Base-by-base conservation (phyloP, 1,140 invertebrate genomes). In the Drosophila albomicans region DNA sequence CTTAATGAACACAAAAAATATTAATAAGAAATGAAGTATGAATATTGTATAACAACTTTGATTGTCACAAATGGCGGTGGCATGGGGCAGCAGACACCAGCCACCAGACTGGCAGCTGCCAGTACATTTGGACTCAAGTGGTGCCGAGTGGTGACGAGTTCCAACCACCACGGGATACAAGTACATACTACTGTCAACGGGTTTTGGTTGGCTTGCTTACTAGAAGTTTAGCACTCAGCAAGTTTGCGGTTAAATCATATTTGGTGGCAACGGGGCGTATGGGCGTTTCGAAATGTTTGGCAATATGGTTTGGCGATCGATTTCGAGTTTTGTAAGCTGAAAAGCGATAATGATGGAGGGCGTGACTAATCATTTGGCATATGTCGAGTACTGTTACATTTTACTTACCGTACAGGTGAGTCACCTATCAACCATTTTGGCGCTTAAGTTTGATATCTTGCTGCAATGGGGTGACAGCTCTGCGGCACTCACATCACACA, bases 351-450 rank as follows among this genome's bases (percentile, higher is more conserved):
- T 68, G 54, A 25, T 32, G 43, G 46, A 32, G 57, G 52, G 46
- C 72, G 67, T 87, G 82, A 86, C 79, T 86, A 86, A 87, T 86
- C 66, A 30, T 38, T 79, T 75, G 62, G 62, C 70, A 70, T 16
- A 67, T 67, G 41, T 7, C 70, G 28, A 32, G 16, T 35, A 68
- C 49, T 56, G 25, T 13, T 32, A 38, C 16, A 11, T 51, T 35
- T 8, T 32, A 8, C 15, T 15, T 54, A 65, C 10, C 54, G 35
- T 20, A 15, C 16, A 16, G 48, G 30, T 74, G 71, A 74, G 48
- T 74, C 71, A 74, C 30, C 11, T 45, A 54, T 56, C 52, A 56
- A 16, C 43, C 11, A 35, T 25, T 25, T 58, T 58, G 16, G 51
- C 43, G 64, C 46, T 38, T 4, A 10, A 45, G 6, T n/a, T 20